phyloP scores from a whole-genome alignment of 2,113 vertebrate species.

The Dromaius novaehollandiae region DNA sequence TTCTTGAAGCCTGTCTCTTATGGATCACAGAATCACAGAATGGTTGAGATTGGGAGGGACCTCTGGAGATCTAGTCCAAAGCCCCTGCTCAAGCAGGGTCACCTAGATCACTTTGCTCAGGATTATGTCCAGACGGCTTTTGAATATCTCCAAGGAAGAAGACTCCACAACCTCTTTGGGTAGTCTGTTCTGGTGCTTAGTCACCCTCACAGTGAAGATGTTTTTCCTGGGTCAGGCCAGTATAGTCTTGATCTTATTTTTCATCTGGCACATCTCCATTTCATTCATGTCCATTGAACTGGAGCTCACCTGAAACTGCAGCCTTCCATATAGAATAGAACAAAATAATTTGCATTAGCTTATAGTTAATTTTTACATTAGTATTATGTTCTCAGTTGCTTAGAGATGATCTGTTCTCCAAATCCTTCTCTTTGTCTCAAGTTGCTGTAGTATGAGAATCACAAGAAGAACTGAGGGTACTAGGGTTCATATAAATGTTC shows the following conservation, averaged over 20 bases:
- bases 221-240: neutral
- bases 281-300: neutral
- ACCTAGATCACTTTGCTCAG: no score
- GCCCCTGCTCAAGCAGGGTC: no score
- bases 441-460: neutral
- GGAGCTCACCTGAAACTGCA: neutral
- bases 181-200: no score
- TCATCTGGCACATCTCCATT: neutral
- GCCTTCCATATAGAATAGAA: neutral
- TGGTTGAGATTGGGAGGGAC: no score
- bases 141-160: no score
- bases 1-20: neutral
- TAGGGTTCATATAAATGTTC: neutral
- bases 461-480: neutral
- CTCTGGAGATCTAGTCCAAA: no score
- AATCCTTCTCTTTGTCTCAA: neutral
- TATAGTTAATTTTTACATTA: neutral
- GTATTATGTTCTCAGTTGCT: neutral
- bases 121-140: no score
- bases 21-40: no score
- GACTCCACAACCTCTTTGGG: no score
- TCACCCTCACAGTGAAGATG: no score
- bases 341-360: rapidly evolving
- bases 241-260: neutral
- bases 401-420: neutral